Evolutionary conservation across 2,888 invertebrate species (phyloP).

Genomic region (Vanessa cardui): DNA sequence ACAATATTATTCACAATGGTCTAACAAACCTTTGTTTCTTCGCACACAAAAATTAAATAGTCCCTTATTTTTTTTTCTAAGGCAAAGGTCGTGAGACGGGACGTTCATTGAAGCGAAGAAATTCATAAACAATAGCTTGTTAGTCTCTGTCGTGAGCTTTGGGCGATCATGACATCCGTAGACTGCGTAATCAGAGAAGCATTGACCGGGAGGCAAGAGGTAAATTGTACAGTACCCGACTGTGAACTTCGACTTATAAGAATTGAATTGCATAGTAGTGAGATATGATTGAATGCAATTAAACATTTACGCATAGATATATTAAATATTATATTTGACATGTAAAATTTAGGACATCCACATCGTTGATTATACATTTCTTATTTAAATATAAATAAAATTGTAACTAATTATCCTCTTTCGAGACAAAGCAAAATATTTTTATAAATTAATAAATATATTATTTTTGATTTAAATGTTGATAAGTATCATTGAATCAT

Average conservation of each 20-base stretch:
- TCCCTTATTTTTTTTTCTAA: slow-evolving; percentile 32
- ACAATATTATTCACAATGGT: too few relatives aligned
- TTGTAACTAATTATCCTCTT: too few relatives aligned
- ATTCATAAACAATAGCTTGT: slow-evolving; percentile 75
- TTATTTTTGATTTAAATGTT: too few relatives aligned
- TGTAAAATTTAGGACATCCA: too few relatives aligned
- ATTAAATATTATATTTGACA: too few relatives aligned
- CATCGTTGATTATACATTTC: too few relatives aligned
- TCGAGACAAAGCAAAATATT: too few relatives aligned
- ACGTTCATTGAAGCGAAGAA: slow-evolving; percentile 43
- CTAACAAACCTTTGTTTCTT: slow-evolving; percentile 6
- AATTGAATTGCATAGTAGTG: background rate
- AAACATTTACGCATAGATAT: background rate
- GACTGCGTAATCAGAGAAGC: slow-evolving; percentile 67
- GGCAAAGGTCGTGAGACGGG: slow-evolving; percentile 37
- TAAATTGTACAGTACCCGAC: slow-evolving; percentile 5
- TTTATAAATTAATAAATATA: too few relatives aligned
- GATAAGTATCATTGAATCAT: too few relatives aligned
- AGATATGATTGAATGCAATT: background rate
- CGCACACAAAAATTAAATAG: slow-evolving; percentile 7
- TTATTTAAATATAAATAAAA: too few relatives aligned
- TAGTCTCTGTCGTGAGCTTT: slow-evolving; percentile 71
- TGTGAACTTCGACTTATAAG: background rate
- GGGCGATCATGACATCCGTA: slow-evolving; percentile 67
- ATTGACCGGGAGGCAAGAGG: slow-evolving; percentile 61